Percentiles rank a stretch among this genome's conserved stretches.
Conservation (phyloP, 1,140 invertebrate genomes). For the Lysiphlebus fabarum region DNA sequence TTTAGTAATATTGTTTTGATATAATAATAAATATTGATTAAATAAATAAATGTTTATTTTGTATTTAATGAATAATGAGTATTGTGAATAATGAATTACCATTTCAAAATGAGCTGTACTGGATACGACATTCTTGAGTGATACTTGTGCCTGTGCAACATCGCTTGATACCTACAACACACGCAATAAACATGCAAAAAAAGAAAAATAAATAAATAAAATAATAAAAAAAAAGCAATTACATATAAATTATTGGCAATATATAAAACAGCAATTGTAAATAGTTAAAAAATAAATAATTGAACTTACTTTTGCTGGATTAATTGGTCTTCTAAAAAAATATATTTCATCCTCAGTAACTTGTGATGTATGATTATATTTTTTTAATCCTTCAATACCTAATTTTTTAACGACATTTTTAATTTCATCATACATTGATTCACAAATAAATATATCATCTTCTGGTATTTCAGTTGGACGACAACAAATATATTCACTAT, state of each 20-base stretch:
- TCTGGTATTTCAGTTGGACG: slow-evolving; percentile 92
- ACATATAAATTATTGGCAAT: not conserved
- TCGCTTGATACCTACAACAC: slow-evolving; percentile 55
- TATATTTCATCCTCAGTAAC: slow-evolving; percentile 93
- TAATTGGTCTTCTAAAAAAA: slow-evolving; percentile 75
- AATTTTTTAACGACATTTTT: slow-evolving; percentile 77
- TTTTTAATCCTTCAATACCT: slow-evolving; percentile 71
- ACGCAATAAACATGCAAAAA: slow-evolving; percentile 35
- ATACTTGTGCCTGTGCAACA: slow-evolving; percentile 52
- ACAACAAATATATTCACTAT: slow-evolving; percentile 85
- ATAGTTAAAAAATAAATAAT: slow-evolving; percentile 22
- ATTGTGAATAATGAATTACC: slow-evolving; percentile 43
- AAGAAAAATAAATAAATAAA: slow-evolving; percentile 8
- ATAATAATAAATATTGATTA: slow-evolving; percentile 9
- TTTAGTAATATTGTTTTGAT: not conserved
- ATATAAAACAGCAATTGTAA: slow-evolving; percentile 2
- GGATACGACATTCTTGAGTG: slow-evolving; percentile 49
- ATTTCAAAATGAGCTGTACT: slow-evolving; percentile 54
- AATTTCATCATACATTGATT: slow-evolving; percentile 88
- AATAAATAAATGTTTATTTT: slow-evolving; percentile 6
- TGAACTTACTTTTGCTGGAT: slow-evolving; percentile 66
- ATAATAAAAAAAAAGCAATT: not conserved
- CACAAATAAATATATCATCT: slow-evolving; percentile 89
- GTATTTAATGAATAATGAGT: no score
- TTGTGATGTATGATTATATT: slow-evolving; percentile 74